Evolutionary conservation across 2,113 vertebrate species (phyloP), one percentile per base, ranked within the genome.

Genomic region (Meriones unguiculatus): DNA sequence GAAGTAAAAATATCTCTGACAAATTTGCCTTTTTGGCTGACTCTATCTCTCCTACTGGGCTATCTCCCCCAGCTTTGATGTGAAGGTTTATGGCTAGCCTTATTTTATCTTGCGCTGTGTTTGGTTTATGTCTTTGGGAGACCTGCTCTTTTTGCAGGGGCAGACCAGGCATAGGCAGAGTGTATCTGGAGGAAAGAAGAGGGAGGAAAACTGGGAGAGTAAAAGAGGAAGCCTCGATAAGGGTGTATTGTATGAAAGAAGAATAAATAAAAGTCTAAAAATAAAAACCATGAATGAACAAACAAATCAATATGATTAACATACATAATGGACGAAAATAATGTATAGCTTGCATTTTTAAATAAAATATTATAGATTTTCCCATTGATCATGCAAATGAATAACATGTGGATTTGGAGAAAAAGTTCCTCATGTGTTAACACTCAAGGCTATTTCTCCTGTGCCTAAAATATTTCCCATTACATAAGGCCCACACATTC

Each of bases 151-250:
- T 64, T 64, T 14, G 46, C 41, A 13, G 50, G 24, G 22, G 13
- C 1, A 84, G 22, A 28, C 18, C 38, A n/a, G 20, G 20, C 70
- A 73, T 20, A 6, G 18, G 20, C 6, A n/a, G 12, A n/a, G 35
- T 72, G 18, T 35, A 72, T 20, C 70, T 18, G 10, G 32, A 15
- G 24, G n/a, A 80, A 18, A 57, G 18, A 15, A 2, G 15, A n/a
- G 6, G 32, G 69, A 7, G 22, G 77, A 35, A 57, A 1, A 1
- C 5, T 8, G 52, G 1, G 32, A 4, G 20, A 9, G 9, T 35
- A 17, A 18, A 14, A 54, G 17, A 52, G 15, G 28, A 54, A 54
- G 30, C 9, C 35, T 52, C 30, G 30, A 18, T 35, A 7, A 20
- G 3, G 17, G 54, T 80, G 18, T 11, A 80, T 35, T 80, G 15